Evolutionary conservation across 2,888 invertebrate genomes (phyloP), one percentile per base, ranked within the genome.

Genomic region (Drosophila incognita): DNA sequence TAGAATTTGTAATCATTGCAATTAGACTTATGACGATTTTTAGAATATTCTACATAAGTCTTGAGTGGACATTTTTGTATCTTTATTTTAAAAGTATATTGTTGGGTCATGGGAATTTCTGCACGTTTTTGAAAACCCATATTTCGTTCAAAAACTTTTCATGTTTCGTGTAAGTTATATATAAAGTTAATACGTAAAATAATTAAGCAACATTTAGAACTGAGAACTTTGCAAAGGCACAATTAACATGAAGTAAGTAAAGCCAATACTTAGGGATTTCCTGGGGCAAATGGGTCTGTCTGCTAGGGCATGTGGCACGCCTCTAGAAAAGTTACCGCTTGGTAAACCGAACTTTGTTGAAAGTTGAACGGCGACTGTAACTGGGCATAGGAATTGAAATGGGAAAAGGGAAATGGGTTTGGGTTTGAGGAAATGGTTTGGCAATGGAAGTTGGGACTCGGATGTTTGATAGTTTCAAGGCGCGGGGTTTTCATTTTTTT

Each of bases 291-390:
- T 66, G 24, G 36, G 54, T 65, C 57, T 61, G 68, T 70, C 63
- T 77, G 62, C 57, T 76, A 61, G 63, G 36, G 61, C 57, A 35
- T 69, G 40, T 35, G 68, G 57, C 81, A 83, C 87, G 87, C 74
- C 81, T 72, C 66, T 58, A 29, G 27, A 58, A 71, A 77, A 76
- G 74, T 87, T 74, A 54, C 61, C 42, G 38, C 58, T 53, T 65
- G 65, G 62, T 56, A 53, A 70, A 51, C 46, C 66, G 59, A 81
- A 81, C 54, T 78, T 81, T 56, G 58, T 69, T 35, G 52, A 35
- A 42, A 62, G 61, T 60, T 65, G n/a, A 57, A 40, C 52, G 33
- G 35, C 15, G 46, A 60, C 56, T 38, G 54, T 33, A 36, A 33
- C 38, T 40, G 36, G 18, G 35, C 49, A n/a, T 35, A 15, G 31